These are phyloP conservation scores for Pteropus rufus DNA, from an alignment of 2,797 vertebrate species.

Conservation along the genomic window DNA sequence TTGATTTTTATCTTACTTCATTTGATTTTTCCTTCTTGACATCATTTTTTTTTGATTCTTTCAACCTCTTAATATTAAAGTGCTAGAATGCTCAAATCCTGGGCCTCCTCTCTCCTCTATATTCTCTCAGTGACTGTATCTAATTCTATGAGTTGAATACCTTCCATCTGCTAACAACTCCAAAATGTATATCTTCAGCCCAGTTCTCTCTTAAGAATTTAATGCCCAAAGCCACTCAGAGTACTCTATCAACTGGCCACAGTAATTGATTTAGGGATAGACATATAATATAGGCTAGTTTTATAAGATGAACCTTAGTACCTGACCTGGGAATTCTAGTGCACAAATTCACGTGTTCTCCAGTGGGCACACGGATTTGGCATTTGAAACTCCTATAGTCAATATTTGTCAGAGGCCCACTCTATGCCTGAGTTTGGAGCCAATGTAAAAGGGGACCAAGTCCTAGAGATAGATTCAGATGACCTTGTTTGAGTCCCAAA, in stretches of 20 bases:
- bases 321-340: neutral
- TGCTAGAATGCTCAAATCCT: neutral
- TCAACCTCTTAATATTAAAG: neutral
- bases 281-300: neutral
- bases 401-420: neutral
- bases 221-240: neutral
- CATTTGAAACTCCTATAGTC: neutral
- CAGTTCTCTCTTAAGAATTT: neutral
- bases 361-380: neutral
- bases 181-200: neutral
- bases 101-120: neutral
- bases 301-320: neutral
- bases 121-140: neutral
- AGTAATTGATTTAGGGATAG: neutral
- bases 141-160: neutral
- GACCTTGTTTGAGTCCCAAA: neutral
- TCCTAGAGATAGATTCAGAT: neutral
- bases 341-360: neutral
- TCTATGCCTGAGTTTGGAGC: neutral
- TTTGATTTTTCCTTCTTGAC: neutral
- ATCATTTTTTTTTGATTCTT: neutral
- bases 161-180: neutral
- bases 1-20: neutral
- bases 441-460: neutral
- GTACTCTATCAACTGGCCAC: neutral